Base-by-base conservation (phyloP, 2,888 invertebrate genomes). In the Salticus scenicus region DNA sequence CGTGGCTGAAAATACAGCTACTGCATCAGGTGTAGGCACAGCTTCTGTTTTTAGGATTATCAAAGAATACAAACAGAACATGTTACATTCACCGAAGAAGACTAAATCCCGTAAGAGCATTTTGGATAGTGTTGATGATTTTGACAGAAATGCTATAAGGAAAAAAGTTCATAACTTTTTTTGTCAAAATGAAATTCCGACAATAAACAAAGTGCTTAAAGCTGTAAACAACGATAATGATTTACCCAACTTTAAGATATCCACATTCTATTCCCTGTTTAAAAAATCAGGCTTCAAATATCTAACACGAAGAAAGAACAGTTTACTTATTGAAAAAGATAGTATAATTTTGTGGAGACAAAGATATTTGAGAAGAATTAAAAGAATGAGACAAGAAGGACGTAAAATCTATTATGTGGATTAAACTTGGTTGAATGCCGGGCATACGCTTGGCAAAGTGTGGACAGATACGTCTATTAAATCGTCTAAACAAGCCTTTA, bases 341-440 rank as follows among this genome's bases (percentile, higher is more conserved):
- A 17, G 17, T 8, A 51, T 51, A 51, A 51, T 51, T 51, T 5
- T 51, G 24, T 51, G 51, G 51, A 51, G 51, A 17, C 4, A 10
- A 37, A 37, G 10, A 20, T 51, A 51, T 51, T 20, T 51, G 17
- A 51, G 51, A 14, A 5, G 5, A 51, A 20, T 51, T 17, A 51
- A 51, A 20, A 8, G 4, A 8, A 8, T 51, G 17, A 51, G 51
- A 51, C 7, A 51, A 20, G 51, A 51, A 51, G 51, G 51, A 14
- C 51, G 51, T 17, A 51, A 51, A 51, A 51, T 51, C 4, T 51
- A 51, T 51, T 51, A 51, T 51, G 17, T 51, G 51, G 51, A 51
- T 20, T 5, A 51, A 17, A 51, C 51, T 14, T 51, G 51, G 51
- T 51, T 51, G 17, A 51, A 51, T 51, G 51, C 5, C 4, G 51